phyloP scores from a whole-genome alignment of 2,113 vertebrate genomes.

The Diadophis punctatus region DNA sequence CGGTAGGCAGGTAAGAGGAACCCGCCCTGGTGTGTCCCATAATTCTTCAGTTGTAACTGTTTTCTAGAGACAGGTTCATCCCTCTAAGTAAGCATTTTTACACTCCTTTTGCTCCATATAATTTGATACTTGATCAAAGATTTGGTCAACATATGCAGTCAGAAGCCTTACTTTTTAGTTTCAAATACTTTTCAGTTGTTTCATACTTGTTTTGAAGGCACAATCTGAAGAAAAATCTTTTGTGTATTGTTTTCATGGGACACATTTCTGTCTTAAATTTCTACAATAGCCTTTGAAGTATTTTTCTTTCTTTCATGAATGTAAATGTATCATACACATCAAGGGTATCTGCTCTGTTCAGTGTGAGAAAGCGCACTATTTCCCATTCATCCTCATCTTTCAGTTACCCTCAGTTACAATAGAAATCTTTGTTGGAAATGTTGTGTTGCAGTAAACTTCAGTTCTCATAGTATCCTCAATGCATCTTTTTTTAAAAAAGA shows the following conservation, averaged over 20 bases:
- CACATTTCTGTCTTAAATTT: background rate
- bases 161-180: background rate
- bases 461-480: background rate
- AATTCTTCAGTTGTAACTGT: background rate
- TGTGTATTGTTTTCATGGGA: background rate
- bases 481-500: background rate
- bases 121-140: background rate
- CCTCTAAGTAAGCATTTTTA: background rate
- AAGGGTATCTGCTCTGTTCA: background rate
- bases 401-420: background rate
- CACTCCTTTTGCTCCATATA: background rate
- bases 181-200: background rate
- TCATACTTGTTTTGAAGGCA: background rate
- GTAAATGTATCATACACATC: background rate
- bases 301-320: background rate
- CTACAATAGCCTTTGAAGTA: background rate
- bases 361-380: background rate
- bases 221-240: background rate
- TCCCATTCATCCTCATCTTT: background rate
- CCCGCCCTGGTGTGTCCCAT: background rate
- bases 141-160: background rate
- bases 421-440: background rate
- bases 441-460: background rate
- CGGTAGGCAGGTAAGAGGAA: too few relatives aligned
- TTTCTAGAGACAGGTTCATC: background rate